These are phyloP conservation scores for Lasiurus cinereus DNA, from an alignment of 2,113 vertebrate species.

Conservation along the genomic window DNA sequence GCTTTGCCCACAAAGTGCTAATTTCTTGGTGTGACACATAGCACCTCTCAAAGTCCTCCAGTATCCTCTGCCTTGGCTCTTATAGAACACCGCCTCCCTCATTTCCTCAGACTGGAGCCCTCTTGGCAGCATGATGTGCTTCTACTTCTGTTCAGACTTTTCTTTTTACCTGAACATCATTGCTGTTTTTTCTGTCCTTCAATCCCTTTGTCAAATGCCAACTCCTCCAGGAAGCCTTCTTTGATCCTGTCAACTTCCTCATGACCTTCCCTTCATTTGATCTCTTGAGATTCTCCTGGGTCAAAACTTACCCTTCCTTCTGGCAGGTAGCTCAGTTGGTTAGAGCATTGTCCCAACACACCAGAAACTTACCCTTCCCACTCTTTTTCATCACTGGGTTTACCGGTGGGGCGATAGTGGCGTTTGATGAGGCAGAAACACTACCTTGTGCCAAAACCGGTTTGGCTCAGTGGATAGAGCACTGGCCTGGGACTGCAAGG, in stretches of 20 bases:
- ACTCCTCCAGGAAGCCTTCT: conserved; percentile 48
- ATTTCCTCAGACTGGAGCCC: background rate
- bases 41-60: background rate
- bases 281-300: background rate
- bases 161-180: background rate
- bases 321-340: background rate
- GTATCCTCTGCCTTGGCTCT: background rate
- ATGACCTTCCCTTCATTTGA: background rate
- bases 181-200: background rate
- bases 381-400: fast-evolving
- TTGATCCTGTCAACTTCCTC: background rate
- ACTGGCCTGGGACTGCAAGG: no score
- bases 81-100: background rate
- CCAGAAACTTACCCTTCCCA: background rate
- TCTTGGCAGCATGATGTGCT: background rate
- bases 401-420: fast-evolving
- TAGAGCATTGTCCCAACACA: background rate
- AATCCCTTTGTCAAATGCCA: conserved; percentile 10
- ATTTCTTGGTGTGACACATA: background rate
- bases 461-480: no score
- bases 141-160: background rate
- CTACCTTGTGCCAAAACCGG: conserved; percentile 50
- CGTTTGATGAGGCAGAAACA: background rate
- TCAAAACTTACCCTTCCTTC: background rate
- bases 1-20: background rate